Conservation (phyloP, 2,888 invertebrate species). For the Bembecia ichneumoniformis region DNA sequence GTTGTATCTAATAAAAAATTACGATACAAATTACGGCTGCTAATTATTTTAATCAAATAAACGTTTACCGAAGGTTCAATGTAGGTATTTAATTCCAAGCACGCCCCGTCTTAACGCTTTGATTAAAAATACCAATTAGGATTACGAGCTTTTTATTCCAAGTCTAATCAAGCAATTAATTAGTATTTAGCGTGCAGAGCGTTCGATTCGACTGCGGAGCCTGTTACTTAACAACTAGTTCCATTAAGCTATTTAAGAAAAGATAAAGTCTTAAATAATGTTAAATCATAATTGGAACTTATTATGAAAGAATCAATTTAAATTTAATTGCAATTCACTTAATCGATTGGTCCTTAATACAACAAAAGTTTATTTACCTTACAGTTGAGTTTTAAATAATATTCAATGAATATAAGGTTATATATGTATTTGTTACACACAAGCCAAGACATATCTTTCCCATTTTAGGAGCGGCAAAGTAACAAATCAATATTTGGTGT, state of each 20-base stretch:
- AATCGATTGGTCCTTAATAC: too few species aligned
- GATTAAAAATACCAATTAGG: constrained; percentile 65
- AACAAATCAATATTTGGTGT: constrained; percentile 72
- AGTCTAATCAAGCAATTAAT: constrained; percentile 62
- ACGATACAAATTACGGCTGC: too few species aligned
- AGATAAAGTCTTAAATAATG: too few species aligned
- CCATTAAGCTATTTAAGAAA: too few species aligned
- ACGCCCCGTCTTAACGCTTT: constrained; percentile 29
- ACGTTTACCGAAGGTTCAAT: too few species aligned
- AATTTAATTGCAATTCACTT: too few species aligned
- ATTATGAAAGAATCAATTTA: too few species aligned
- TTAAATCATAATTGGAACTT: too few species aligned
- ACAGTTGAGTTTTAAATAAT: background rate
- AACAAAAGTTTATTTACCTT: background rate
- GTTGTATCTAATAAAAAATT: too few species aligned
- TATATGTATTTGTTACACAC: constrained; percentile 18
- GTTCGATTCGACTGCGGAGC: constrained; percentile 8
- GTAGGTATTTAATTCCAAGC: constrained; percentile 4
- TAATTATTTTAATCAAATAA: too few species aligned
- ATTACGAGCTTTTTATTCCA: constrained; percentile 59
- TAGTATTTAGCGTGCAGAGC: constrained; percentile 48
- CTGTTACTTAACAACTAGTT: background rate
- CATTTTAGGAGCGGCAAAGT: constrained; percentile 63
- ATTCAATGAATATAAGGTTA: background rate
- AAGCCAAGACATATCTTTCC: constrained; percentile 51